phyloP scores from a whole-genome alignment of 2,797 vertebrate species.

The Dendrocincla fuliginosa region DNA sequence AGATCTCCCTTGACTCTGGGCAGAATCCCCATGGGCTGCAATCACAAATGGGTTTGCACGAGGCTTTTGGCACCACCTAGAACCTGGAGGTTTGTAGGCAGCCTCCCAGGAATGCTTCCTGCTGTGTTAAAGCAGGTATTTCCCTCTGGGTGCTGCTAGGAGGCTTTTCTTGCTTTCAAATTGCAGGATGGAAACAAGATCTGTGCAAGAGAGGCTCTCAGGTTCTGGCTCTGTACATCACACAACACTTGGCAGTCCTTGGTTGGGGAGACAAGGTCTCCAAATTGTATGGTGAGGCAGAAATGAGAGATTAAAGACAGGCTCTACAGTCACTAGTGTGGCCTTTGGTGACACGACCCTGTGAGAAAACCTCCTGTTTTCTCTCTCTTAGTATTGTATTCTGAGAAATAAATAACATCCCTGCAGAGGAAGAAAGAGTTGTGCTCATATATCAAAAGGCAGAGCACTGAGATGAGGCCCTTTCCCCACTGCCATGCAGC shows the following conservation, averaged over 20 bases:
- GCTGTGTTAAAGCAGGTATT: neutral
- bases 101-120: neutral
- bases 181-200: fast-evolving
- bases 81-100: neutral
- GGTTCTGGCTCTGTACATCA: neutral
- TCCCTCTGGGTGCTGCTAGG: neutral
- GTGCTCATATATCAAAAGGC: fast-evolving
- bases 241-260: neutral
- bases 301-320: neutral
- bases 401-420: neutral
- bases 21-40: neutral
- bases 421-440: neutral
- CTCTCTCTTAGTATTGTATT: neutral
- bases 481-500: neutral
- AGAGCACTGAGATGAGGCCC: neutral
- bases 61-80: neutral
- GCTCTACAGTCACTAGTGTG: neutral
- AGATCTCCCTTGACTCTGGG: neutral
- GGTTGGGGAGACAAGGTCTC: neutral
- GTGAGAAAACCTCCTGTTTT: neutral
- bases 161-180: neutral
- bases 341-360: neutral
- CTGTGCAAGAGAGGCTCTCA: neutral
- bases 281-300: fast-evolving
- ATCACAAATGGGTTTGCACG: neutral